Base-by-base conservation (phyloP, 2,113 vertebrate genomes). In the human (Homo sapiens) region DNA sequence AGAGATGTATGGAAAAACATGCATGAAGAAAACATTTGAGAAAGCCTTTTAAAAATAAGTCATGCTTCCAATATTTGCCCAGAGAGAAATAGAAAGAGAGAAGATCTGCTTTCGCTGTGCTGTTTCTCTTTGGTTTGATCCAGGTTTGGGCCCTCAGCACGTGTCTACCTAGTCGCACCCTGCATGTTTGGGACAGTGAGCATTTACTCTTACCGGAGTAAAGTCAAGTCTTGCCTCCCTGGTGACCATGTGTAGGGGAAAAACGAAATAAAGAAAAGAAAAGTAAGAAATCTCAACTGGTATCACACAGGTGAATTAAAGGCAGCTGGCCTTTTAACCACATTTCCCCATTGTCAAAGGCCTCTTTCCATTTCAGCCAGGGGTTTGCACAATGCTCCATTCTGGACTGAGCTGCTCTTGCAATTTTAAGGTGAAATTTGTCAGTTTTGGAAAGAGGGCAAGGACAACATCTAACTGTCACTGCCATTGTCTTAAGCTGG, bases 401-500 rank as follows among this genome's bases (percentile, higher is more conserved):
- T 52, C 94, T 76, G 90, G 89, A 43, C 50, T 72, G 72, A 95
- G 93, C 90, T 57, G 89, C 70, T 68, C 10, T 66, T 52, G 59
- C 40, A 30, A 87, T 90, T 97, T 98, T 92, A 94, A 98, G 82
- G 87, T 50, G 88, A 96, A 97, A 73, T 22, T 23, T 0, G 8
- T 86, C 97, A 82, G 83, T 97, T 98, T 96, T 89, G 94, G 75
- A 97, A 70, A 40, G 68, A 94, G 89, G 66, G 72, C 66, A 72
- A 81, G 93, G 80, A 85, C 64, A 72, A 66, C n/a, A 57, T 94
- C 55, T 96, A 86, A 96, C 96, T 97, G 96, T 95, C 3, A 0
- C 57, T 97, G 72, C 92, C 64, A 94, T 98, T 98, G 98, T 98
- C 97, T 97, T 32, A 50, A 89, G 45, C 98, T 96, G 98, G 93